These are phyloP conservation scores for Heliconius aoede DNA, from an alignment of 2,888 invertebrate species.

Conservation along the genomic window DNA sequence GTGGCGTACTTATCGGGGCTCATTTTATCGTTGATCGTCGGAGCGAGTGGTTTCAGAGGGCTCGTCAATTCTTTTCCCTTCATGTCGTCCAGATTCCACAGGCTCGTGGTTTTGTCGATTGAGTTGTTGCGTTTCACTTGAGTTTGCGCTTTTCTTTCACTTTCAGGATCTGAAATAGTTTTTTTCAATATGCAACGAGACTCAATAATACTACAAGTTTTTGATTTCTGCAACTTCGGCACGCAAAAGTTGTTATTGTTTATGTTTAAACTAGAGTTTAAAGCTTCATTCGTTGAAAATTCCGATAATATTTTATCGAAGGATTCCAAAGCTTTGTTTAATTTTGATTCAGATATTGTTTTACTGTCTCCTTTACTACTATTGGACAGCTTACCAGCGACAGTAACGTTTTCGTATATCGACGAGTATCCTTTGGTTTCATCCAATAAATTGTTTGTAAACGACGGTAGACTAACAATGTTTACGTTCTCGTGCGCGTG, in stretches of 20 bases:
- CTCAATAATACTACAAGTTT: slow-evolving; percentile 88
- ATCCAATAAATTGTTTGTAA: slow-evolving; percentile 61
- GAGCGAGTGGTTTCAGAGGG: slow-evolving; percentile 71
- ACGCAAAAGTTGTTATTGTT: slow-evolving; percentile 67
- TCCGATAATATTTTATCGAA: slow-evolving; percentile 80
- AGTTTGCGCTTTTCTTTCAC: slow-evolving; percentile 63
- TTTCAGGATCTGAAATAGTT: slow-evolving; percentile 77
- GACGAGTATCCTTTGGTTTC: slow-evolving; percentile 78
- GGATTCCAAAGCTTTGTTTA: slow-evolving; percentile 77
- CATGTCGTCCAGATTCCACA: slow-evolving; percentile 84
- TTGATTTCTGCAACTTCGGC: slow-evolving; percentile 87
- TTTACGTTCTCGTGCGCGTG: slow-evolving; percentile 81
- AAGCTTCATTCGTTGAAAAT: slow-evolving; percentile 66
- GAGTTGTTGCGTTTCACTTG: slow-evolving; percentile 77
- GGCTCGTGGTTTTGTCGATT: slow-evolving; percentile 82
- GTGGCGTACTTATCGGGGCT: slow-evolving; percentile 80
- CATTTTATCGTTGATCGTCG: slow-evolving; percentile 68
- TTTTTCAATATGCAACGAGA: slow-evolving; percentile 87
- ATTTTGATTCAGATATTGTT: slow-evolving; percentile 64
- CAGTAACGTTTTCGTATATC: slow-evolving; percentile 78
- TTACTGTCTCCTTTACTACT: slow-evolving; percentile 50
- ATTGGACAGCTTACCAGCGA: slow-evolving; percentile 63
- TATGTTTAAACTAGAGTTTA: slow-evolving; percentile 59
- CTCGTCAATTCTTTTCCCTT: slow-evolving; percentile 78
- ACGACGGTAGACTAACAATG: slow-evolving; percentile 56